Evolutionary conservation across 37 sponge, comb jelly and placozoan species (phyloP), one percentile per base, ranked within the genome.

Genomic region (Axinella damicornis): DNA sequence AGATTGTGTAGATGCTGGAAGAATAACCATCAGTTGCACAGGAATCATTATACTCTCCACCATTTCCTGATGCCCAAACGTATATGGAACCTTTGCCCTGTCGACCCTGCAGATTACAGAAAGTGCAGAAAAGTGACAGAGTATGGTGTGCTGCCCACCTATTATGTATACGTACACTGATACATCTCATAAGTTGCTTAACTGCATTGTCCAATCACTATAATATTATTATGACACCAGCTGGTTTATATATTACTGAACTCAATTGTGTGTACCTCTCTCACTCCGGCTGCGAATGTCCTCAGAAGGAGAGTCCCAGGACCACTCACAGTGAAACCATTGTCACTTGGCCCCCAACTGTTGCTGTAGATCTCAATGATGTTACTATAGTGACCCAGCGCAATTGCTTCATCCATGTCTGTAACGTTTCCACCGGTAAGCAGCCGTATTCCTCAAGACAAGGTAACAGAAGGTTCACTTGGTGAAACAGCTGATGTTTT

Each of bases 61-160:
- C 98, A 85, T 98, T 98, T 15, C 99, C 99, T 74, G 93, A 81
- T 22, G 99, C 96, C 91, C 93, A 98, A 41, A 96, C 89, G 53
- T 83, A 98, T 46, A 98, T 89, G 33, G 78, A 80, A 13, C 99
- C 99, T 16, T 70, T 75, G 0, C 96, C 95, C 58, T 63, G 38
- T n/a, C 99, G 88, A 36, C 99, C 96, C 93, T 92, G 25, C 15
- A 75, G 34, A 14, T 57, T 36, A 61, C n/a, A 22, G 2, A 86
- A 36, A 56, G 9, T n/a, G n/a, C n/a, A n/a, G n/a, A n/a, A n/a
- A n/a, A n/a, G n/a, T n/a, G n/a, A n/a, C n/a, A n/a, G n/a, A n/a
- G n/a, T n/a, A n/a, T n/a, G n/a, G n/a, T n/a, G n/a, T n/a, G n/a
- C n/a, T n/a, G n/a, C n/a, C n/a, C n/a, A n/a, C n/a, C n/a, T n/a